A percentile compares a stretch with the other conserved stretches of the same genome.
Conservation (phyloP, 2,113 vertebrate genomes). For the Zosterops pallidus region DNA sequence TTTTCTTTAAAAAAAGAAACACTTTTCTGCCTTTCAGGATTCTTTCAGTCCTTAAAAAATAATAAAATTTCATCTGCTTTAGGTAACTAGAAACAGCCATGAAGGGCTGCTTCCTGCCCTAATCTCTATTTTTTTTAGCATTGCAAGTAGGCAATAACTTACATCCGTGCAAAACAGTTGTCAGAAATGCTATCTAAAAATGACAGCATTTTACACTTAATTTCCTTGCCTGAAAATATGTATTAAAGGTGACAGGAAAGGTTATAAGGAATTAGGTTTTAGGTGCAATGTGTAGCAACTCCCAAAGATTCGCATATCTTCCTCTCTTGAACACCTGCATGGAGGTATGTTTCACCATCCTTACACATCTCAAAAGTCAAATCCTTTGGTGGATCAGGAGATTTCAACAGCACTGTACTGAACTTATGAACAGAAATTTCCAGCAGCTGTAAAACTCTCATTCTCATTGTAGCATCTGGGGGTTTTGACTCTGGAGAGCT, state of each 20-base stretch:
- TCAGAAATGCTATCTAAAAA: background rate
- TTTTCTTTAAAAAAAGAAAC: background rate
- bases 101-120: background rate
- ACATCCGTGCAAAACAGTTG: background rate
- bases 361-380: background rate
- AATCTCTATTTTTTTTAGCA: background rate
- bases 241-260: background rate
- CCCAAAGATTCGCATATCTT: background rate
- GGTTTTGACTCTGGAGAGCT: background rate
- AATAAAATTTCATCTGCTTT: background rate
- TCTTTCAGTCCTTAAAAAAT: background rate
- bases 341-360: background rate
- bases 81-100: background rate
- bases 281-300: background rate
- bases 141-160: background rate
- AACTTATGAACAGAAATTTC: background rate
- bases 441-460: background rate
- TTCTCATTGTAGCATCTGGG: background rate
- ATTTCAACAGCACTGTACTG: background rate
- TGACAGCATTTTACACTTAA: background rate
- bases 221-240: background rate
- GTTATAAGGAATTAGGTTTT: background rate
- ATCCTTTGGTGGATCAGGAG: background rate
- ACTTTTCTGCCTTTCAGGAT: background rate
- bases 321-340: background rate